phyloP scores from a whole-genome alignment of 1,140 invertebrate genomes.

The Drosophila ogumai region DNA sequence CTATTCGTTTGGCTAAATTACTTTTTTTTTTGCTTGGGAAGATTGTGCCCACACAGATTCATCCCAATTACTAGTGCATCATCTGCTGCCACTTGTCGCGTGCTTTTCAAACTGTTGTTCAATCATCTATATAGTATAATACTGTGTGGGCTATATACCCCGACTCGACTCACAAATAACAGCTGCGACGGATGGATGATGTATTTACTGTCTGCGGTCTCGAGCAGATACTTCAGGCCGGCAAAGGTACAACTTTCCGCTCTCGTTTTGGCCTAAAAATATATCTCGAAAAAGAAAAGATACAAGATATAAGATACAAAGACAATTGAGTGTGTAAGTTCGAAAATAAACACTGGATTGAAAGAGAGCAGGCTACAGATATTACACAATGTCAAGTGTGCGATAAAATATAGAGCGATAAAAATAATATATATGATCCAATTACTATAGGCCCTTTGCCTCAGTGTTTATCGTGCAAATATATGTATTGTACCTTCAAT shows the following conservation, averaged over 20 bases:
- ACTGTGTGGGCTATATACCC: constrained; percentile 1
- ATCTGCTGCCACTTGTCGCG: constrained; percentile 41
- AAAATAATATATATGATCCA: constrained; percentile 39
- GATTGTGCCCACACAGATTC: constrained; percentile 1
- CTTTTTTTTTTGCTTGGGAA: constrained; percentile 6
- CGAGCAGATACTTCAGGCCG: constrained; percentile 28
- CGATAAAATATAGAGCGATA: constrained; percentile 43
- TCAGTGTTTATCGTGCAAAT: constrained; percentile 21
- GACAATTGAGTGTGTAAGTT: constrained; percentile 34
- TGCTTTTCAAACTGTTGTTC: constrained; percentile 46
- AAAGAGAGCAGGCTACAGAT: neutral
- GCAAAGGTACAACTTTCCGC: constrained; percentile 35
- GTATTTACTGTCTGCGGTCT: constrained; percentile 30
- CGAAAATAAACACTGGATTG: constrained; percentile 43
- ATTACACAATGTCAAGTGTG: constrained; percentile 51
- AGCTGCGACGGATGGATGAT: constrained; percentile 39
- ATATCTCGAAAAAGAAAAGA: constrained; percentile 7
- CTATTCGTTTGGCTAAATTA: constrained; percentile 3
- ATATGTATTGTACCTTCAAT: neutral
- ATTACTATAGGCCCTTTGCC: constrained; percentile 20
- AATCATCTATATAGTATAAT: constrained; percentile 27
- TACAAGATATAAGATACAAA: neutral
- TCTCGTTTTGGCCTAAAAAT: constrained; percentile 40
- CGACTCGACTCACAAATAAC: constrained; percentile 18
- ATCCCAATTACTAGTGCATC: constrained; percentile 17